Evolutionary conservation across 2,888 invertebrate genomes (phyloP).

Genomic region (Ectemnius cavifrons): DNA sequence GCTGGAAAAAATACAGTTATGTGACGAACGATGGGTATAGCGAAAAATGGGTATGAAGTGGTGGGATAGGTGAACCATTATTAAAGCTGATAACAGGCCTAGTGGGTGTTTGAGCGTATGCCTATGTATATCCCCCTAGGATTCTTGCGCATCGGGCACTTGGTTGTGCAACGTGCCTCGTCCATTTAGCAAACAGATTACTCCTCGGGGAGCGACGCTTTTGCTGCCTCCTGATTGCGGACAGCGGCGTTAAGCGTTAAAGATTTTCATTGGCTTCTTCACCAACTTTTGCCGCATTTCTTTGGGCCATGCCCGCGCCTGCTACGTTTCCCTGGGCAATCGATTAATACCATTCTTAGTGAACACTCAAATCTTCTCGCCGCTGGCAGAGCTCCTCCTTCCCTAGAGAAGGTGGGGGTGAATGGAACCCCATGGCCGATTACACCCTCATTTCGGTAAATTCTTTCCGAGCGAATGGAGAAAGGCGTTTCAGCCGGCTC

Average conservation of each 20-base stretch:
- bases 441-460: constrained; percentile 25
- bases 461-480: constrained; percentile 54
- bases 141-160: constrained; percentile 52
- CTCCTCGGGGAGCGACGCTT: constrained; percentile 60
- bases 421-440: constrained; percentile 26
- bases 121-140: constrained; percentile 49
- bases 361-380: neutral
- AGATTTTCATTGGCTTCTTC: constrained; percentile 29
- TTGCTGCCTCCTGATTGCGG: constrained; percentile 30
- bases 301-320: no score
- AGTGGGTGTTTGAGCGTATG: constrained; percentile 21
- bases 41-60: constrained; percentile 42
- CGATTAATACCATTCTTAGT: neutral
- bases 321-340: neutral
- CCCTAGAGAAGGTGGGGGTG: neutral
- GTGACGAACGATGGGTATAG: neutral
- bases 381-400: neutral
- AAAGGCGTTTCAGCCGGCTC: constrained; percentile 57
- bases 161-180: constrained; percentile 41
- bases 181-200: constrained; percentile 60
- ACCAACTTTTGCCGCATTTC: neutral
- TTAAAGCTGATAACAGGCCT: constrained; percentile 37
- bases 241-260: constrained; percentile 20
- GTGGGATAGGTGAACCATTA: constrained; percentile 47
- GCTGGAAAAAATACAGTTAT: neutral